Conservation (phyloP, 2,113 vertebrate species). For the Melanerpes formicivorus region DNA sequence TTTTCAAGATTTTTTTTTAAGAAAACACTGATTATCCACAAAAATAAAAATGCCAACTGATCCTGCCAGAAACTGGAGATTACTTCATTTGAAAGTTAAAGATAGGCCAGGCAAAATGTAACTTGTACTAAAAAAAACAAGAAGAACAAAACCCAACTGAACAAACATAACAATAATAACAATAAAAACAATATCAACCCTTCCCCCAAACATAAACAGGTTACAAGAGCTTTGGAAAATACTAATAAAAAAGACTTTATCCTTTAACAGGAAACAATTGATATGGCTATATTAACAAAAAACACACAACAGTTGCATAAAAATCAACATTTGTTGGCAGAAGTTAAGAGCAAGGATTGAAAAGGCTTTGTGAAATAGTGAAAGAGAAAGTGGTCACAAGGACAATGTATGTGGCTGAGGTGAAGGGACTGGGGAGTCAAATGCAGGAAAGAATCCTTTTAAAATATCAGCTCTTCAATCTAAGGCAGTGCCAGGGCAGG, state of each 20-base stretch:
- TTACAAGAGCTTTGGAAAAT: background rate
- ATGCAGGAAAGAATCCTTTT: background rate
- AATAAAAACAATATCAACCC: background rate
- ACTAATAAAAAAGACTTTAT: background rate
- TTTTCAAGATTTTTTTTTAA: background rate
- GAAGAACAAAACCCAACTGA: background rate
- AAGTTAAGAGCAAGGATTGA: background rate
- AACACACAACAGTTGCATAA: background rate
- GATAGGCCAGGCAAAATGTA: background rate
- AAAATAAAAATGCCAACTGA: background rate
- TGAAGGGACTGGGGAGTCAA: background rate
- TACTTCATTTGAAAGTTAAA: background rate
- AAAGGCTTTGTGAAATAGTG: background rate
- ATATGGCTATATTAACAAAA: background rate
- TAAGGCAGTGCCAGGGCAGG: background rate
- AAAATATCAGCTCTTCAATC: background rate
- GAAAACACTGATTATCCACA: background rate
- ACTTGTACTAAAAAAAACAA: background rate
- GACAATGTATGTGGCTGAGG: accelerated
- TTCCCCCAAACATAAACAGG: background rate
- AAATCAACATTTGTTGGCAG: background rate
- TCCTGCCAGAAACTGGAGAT: background rate
- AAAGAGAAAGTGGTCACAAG: background rate
- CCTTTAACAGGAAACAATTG: background rate
- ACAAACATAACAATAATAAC: background rate